These are phyloP conservation scores for Microplitis mediator DNA, from an alignment of 1,140 invertebrate genomes.

Conservation along the genomic window DNA sequence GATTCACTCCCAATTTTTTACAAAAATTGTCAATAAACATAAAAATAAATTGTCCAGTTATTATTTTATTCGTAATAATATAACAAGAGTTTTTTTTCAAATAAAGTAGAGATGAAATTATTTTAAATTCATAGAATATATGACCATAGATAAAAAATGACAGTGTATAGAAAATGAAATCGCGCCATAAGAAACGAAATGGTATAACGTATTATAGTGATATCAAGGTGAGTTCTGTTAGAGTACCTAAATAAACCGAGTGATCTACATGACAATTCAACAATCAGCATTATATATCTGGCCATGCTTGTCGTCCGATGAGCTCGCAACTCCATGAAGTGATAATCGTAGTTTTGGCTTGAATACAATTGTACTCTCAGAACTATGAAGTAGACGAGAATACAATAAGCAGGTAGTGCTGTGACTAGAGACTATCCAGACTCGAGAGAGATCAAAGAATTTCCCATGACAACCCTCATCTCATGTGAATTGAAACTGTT, in stretches of 20 bases:
- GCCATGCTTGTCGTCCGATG: background rate
- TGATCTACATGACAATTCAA: constrained; percentile 8
- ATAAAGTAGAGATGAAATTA: too few relatives aligned
- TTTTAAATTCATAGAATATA: too few relatives aligned
- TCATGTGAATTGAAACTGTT: constrained; percentile 1
- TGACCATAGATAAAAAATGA: too few relatives aligned
- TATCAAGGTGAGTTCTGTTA: too few relatives aligned
- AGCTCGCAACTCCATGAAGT: background rate
- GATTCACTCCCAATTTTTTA: too few relatives aligned
- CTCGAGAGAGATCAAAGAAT: background rate
- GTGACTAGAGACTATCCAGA: background rate
- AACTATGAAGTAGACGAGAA: background rate
- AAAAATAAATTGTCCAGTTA: too few relatives aligned
- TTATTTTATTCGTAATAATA: too few relatives aligned
- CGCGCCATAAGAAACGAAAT: too few relatives aligned
- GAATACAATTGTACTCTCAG: constrained; percentile 2
- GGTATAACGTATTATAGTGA: too few relatives aligned
- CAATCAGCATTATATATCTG: background rate
- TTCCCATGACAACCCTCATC: constrained; percentile 5
- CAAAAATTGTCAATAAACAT: too few relatives aligned
- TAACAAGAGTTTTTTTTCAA: too few relatives aligned
- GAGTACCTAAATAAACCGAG: background rate
- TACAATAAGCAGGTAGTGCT: background rate
- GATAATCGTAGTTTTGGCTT: background rate
- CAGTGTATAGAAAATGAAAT: too few relatives aligned